Conservation (phyloP, 2,888 invertebrate species). For the Plemyria rubiginata region DNA sequence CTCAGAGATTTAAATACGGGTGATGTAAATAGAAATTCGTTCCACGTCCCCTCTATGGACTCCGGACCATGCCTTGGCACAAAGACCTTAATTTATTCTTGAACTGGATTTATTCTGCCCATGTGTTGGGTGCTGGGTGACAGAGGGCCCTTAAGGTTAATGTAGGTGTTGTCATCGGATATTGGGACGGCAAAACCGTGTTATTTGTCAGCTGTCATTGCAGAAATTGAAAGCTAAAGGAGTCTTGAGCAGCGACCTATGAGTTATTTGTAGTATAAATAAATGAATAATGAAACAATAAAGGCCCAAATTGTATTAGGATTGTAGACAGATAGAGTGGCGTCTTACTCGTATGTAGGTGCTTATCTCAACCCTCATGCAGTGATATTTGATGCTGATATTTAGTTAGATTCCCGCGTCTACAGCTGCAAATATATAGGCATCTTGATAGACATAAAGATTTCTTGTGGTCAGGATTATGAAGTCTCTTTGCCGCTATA, state of each 20-base stretch:
- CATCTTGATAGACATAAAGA: too few species aligned
- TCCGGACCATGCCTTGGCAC: slow-evolving; percentile 66
- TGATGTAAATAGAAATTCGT: slow-evolving; percentile 38
- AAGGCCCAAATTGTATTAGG: neutral
- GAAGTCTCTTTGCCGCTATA: too few species aligned
- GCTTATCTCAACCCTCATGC: too few species aligned
- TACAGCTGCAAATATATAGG: too few species aligned
- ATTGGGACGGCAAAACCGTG: slow-evolving; percentile 72
- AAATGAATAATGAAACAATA: neutral
- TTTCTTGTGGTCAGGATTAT: too few species aligned
- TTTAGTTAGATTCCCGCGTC: too few species aligned
- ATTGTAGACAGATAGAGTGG: too few species aligned
- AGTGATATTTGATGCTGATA: too few species aligned
- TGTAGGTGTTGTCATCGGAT: slow-evolving; percentile 80
- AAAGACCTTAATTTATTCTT: slow-evolving; percentile 82
- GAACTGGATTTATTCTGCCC: slow-evolving; percentile 77
- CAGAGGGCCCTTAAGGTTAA: slow-evolving; percentile 79
- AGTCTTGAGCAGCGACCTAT: slow-evolving; percentile 24
- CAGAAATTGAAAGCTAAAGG: slow-evolving; percentile 69
- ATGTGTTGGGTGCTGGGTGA: slow-evolving; percentile 69
- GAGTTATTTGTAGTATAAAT: neutral
- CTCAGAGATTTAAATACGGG: slow-evolving; percentile 29
- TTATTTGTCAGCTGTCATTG: slow-evolving; percentile 73
- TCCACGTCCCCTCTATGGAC: slow-evolving; percentile 54
- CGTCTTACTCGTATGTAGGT: too few species aligned